These are phyloP conservation scores for Ceratina japonica DNA, from an alignment of 1,140 invertebrate species.

Conservation along the genomic window DNA sequence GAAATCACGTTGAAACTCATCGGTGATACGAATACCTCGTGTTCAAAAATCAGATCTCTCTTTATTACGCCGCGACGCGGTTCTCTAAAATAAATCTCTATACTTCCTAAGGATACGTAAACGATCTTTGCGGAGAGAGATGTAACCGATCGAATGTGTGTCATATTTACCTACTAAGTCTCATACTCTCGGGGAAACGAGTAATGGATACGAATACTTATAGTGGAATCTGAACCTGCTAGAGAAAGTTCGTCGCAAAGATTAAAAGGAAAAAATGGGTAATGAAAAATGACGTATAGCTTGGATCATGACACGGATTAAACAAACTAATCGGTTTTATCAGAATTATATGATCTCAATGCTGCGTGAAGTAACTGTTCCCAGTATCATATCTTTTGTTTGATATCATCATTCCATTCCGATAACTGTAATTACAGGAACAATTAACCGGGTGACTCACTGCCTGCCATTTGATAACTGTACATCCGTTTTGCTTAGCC, in stretches of 20 bases:
- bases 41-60: neutral
- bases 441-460: too few relatives aligned
- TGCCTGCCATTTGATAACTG: too few relatives aligned
- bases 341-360: too few relatives aligned
- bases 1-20: conserved; percentile 48
- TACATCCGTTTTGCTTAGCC: too few relatives aligned
- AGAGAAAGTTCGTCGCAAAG: conserved; percentile 4
- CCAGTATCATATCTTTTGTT: too few relatives aligned
- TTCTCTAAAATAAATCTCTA: neutral
- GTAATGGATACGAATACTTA: neutral
- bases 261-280: neutral
- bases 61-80: neutral
- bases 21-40: conserved; percentile 17
- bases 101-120: neutral
- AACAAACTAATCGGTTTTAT: too few relatives aligned
- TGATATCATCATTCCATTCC: too few relatives aligned
- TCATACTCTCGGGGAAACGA: neutral
- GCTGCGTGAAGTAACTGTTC: too few relatives aligned
- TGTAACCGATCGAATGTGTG: neutral
- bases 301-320: too few relatives aligned
- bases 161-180: neutral
- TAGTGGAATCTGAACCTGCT: neutral
- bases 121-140: neutral
- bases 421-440: too few relatives aligned
- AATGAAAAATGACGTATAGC: neutral